These are phyloP conservation scores for Cyanoderma ruficeps DNA, from an alignment of 2,113 vertebrate species.

Conservation along the genomic window DNA sequence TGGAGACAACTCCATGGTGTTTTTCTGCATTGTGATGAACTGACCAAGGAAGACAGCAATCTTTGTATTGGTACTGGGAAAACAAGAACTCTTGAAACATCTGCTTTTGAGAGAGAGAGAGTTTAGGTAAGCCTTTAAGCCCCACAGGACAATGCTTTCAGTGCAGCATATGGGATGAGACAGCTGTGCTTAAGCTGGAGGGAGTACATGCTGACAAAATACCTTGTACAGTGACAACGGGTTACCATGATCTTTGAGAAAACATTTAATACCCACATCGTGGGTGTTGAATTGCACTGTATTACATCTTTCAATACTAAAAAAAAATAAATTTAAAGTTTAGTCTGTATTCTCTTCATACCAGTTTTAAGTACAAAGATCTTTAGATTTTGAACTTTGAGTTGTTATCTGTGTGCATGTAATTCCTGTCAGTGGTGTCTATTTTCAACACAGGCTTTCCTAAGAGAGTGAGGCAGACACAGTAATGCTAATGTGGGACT, in stretches of 20 bases:
- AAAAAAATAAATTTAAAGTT: neutral
- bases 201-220: neutral
- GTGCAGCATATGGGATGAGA: neutral
- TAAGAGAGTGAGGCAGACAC: neutral
- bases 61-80: neutral
- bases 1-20: neutral
- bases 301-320: neutral
- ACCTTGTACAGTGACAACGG: neutral
- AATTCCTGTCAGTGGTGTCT: neutral
- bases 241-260: neutral
- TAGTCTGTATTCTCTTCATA: neutral
- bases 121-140: neutral
- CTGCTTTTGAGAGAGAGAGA: neutral
- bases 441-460: neutral
- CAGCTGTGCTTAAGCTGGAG: neutral
- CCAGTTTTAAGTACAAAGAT: neutral
- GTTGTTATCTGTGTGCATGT: neutral
- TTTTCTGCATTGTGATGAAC: conserved; percentile 31
- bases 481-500: fast-evolving
- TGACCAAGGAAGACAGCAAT: conserved; percentile 12
- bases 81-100: neutral
- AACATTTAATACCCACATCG: neutral
- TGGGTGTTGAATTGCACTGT: neutral
- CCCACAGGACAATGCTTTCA: neutral
- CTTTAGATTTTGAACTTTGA: neutral